phyloP scores from a whole-genome alignment of 1,140 invertebrate genomes.

The Berghia stephanieae region DNA sequence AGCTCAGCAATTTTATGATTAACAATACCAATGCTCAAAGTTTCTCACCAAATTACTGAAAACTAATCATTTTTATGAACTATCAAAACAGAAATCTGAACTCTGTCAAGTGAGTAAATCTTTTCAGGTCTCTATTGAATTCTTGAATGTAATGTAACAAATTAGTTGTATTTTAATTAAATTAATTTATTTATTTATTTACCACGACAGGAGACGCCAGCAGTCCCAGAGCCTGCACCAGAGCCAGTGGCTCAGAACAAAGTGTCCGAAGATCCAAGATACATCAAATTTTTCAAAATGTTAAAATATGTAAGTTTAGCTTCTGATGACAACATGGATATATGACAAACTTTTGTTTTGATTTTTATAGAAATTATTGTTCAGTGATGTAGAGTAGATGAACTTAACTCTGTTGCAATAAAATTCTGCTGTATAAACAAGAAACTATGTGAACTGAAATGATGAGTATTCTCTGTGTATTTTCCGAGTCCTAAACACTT shows the following conservation, averaged over 20 bases:
- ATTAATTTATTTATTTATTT: neutral
- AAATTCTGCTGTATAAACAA: neutral
- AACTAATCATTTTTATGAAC: neutral
- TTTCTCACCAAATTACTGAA: neutral
- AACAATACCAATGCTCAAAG: neutral
- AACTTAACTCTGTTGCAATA: neutral
- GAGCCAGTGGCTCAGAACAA: slow-evolving; percentile 50
- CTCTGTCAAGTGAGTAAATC: no score
- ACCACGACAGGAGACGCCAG: neutral
- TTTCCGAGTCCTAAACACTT: no score
- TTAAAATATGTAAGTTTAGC: slow-evolving; percentile 74
- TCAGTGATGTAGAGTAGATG: neutral
- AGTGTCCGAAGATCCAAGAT: slow-evolving; percentile 74
- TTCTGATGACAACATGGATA: neutral
- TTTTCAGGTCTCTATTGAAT: neutral
- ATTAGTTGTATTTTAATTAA: neutral
- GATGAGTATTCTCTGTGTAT: no score
- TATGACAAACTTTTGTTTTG: neutral
- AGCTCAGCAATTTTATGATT: no score
- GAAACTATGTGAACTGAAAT: neutral
- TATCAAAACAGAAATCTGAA: no score
- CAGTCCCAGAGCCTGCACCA: slow-evolving; percentile 32
- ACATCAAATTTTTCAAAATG: slow-evolving; percentile 87
- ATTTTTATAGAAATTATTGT: neutral
- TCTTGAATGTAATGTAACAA: neutral